Conservation (phyloP, 2,888 invertebrate genomes). For the Lasioglossum calceatum region DNA sequence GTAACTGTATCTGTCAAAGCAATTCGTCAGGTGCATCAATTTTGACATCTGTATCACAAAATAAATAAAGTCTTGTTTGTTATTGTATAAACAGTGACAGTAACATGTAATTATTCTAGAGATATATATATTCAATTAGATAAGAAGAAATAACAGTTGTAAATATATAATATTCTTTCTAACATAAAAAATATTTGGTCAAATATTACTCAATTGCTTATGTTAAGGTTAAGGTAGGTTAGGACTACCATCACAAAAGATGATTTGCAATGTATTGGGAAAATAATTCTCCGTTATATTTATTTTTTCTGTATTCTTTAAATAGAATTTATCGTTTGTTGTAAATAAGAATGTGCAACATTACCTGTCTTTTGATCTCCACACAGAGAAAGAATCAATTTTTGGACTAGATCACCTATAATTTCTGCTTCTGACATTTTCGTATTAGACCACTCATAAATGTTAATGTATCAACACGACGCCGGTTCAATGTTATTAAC, state of each 20-base stretch:
- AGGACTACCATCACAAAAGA: not conserved
- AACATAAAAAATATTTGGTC: not conserved
- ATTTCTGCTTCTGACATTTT: constrained; percentile 78
- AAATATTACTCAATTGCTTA: not conserved
- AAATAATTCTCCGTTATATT: not conserved
- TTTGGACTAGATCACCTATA: constrained; percentile 80
- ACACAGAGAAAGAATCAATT: constrained; percentile 80
- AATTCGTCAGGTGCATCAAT: not conserved
- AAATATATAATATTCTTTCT: not conserved
- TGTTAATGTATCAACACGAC: not conserved
- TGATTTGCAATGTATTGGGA: not conserved
- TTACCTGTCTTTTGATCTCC: constrained; percentile 83
- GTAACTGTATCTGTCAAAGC: too few species aligned
- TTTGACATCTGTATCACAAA: not conserved
- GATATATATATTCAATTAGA: not conserved
- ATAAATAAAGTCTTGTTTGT: not conserved
- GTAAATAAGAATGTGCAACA: constrained; percentile 14
- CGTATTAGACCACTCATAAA: constrained; percentile 63
- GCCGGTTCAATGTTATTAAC: not conserved
- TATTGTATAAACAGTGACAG: not conserved
- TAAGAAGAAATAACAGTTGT: not conserved
- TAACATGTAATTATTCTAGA: not conserved
- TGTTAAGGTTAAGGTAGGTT: not conserved
- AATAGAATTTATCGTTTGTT: not conserved
- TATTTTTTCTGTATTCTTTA: not conserved